Base-by-base conservation (phyloP, 2,113 vertebrate genomes). In the Carollia perspicillata region DNA sequence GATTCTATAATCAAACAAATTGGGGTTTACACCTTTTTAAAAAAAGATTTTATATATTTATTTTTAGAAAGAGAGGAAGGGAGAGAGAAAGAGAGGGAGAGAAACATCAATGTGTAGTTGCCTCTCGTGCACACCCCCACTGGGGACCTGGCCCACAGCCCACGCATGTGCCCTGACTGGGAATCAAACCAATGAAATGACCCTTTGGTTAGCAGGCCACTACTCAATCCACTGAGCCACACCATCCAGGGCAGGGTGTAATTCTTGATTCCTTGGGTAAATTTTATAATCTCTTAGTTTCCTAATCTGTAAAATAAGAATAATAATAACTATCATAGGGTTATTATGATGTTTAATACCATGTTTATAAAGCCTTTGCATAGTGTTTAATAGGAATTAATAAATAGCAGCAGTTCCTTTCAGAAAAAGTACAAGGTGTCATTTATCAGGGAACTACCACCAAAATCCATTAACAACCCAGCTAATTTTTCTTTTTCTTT, bases 201-300 rank as follows among this genome's bases (percentile, higher is more conserved):
- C 55, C 55, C 22, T 58, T 58, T 58, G 55, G 55, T 58, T 58
- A 8, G 2, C 22, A 23, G 22, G 55, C 22, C 22, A 9, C 7
- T 58, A 9, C 55, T 58, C 55, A 58, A 9, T 58, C 55, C 55
- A 58, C 55, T 58, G 55, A 58, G 55, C 55, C 55, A 58, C 55
- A 58, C 22, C 55, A 58, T 20, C 55, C 55, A 58, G 22, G 22
- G 22, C 55, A 23, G 22, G 55, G 20, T 23, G 22, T 58, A 58
- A 58, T 58, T 90, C 60, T 96, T 94, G 16, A 12, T 95, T 94
- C 37, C 11, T 80, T 94, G 33, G 58, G 13, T 91, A 75, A 80
- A 23, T 47, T 95, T 12, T 86, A 75, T 85, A 86, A 72, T 80
- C 30, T 92, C 11, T 84, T 90, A 84, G 18, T 87, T 87, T 83